A percentile compares a stretch with the other conserved stretches of the same genome.
These are phyloP conservation scores for Berghia stephanieae DNA, from an alignment of 1,140 invertebrate genomes.

Conservation along the genomic window DNA sequence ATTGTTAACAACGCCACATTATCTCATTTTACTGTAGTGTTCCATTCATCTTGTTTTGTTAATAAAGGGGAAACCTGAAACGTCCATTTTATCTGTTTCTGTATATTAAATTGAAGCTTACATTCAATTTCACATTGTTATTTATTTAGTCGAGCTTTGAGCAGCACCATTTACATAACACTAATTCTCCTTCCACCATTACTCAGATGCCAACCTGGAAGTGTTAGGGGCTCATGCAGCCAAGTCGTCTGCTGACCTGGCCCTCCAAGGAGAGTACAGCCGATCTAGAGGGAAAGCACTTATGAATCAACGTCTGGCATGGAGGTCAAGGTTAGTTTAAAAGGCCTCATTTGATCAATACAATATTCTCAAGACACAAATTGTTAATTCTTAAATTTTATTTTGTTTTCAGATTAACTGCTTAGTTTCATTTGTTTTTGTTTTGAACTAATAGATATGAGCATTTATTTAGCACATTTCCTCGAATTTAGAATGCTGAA, in stretches of 20 bases:
- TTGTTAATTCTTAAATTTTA: too few relatives aligned
- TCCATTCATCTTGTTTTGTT: background rate
- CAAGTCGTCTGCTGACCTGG: slow-evolving; percentile 43
- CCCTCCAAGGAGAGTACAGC: slow-evolving; percentile 50
- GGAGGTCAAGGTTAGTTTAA: slow-evolving; percentile 51
- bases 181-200: background rate
- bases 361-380: too few relatives aligned
- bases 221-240: slow-evolving; percentile 50
- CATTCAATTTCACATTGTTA: background rate
- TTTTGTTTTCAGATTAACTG: too few relatives aligned
- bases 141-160: background rate
- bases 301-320: slow-evolving; percentile 57
- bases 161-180: background rate
- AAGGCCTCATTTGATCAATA: too few relatives aligned
- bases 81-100: too few relatives aligned
- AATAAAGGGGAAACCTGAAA: too few relatives aligned
- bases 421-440: too few relatives aligned
- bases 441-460: too few relatives aligned
- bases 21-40: background rate
- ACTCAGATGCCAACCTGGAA: slow-evolving; percentile 45
- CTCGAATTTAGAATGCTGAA: too few relatives aligned
- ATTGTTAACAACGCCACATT: too few relatives aligned
- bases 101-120: slow-evolving; percentile 2
- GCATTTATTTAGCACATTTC: too few relatives aligned
- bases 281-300: slow-evolving; percentile 45